Percentiles rank a stretch among this genome's conserved stretches.
Evolutionary conservation across 2,797 vertebrate species (phyloP).

Genomic region (Morelia viridis): DNA sequence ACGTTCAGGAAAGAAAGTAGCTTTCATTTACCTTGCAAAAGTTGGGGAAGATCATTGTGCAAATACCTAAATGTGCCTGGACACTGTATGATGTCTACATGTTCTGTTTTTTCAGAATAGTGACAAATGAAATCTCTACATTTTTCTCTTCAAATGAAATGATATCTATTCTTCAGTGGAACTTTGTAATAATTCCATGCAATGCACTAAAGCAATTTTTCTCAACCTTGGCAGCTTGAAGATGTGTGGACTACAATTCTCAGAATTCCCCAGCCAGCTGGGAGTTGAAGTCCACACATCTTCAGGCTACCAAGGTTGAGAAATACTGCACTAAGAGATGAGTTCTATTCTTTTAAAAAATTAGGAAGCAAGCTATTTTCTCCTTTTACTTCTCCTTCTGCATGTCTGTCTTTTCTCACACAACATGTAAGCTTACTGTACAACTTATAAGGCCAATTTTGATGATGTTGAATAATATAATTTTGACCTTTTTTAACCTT

Average conservation of each 20-base stretch:
- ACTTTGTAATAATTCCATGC: background rate
- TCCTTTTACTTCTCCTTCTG: background rate
- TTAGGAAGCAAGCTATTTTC: background rate
- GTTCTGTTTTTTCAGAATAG: background rate
- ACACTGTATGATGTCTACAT: background rate
- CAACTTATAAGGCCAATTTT: background rate
- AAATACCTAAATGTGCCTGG: conserved; percentile 9
- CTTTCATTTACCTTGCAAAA: background rate
- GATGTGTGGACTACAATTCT: no score
- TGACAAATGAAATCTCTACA: background rate
- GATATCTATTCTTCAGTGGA: background rate
- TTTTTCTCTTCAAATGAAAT: background rate
- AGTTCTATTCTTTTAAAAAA: background rate
- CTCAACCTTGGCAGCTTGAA: no score
- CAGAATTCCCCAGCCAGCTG: no score
- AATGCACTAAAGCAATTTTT: background rate
- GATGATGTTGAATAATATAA: background rate
- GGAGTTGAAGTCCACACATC: no score
- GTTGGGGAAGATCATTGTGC: background rate
- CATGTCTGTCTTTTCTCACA: no score
- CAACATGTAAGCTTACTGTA: background rate
- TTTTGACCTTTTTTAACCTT: background rate
- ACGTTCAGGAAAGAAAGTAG: background rate
- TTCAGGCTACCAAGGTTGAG: no score
- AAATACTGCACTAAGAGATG: no score